Percentiles rank a stretch among this genome's conserved stretches.
Conservation (phyloP, 2,113 vertebrate genomes). For the Cyprinus carpio region DNA sequence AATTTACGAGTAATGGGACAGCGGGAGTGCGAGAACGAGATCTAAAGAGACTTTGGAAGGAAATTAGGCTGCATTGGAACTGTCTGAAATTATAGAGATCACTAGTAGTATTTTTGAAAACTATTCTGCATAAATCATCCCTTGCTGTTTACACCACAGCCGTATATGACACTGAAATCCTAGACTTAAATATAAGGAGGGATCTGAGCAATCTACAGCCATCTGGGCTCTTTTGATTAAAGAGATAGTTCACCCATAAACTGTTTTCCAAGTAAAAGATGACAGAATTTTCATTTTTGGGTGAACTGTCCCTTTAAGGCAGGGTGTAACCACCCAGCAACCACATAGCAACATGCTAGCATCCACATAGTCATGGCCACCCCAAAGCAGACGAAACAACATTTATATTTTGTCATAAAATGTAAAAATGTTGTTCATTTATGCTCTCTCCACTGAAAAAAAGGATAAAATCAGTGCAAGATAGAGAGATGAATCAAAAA, state of each 20-base stretch:
- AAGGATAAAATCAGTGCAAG: not conserved
- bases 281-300: not conserved
- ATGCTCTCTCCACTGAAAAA: not conserved
- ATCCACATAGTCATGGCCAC: not conserved
- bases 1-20: slow-evolving; percentile 22
- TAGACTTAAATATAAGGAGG: not conserved
- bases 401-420: not conserved
- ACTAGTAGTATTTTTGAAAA: not conserved
- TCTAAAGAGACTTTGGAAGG: slow-evolving; percentile 46
- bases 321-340: not conserved
- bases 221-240: not conserved
- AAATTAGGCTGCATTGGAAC: slow-evolving; percentile 48
- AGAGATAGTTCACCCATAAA: not conserved
- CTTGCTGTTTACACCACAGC: slow-evolving; percentile 17
- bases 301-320: not conserved
- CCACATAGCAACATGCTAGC: not conserved
- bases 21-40: not conserved
- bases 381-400: not conserved
- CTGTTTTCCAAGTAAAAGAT: not conserved
- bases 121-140: not conserved
- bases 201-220: not conserved
- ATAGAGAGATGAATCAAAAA: not conserved
- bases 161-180: slow-evolving; percentile 24
- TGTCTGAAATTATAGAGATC: slow-evolving; percentile 20
- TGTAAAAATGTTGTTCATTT: not conserved